Base-by-base conservation (phyloP, 2,888 invertebrate genomes). In the Plutella xylostella region DNA sequence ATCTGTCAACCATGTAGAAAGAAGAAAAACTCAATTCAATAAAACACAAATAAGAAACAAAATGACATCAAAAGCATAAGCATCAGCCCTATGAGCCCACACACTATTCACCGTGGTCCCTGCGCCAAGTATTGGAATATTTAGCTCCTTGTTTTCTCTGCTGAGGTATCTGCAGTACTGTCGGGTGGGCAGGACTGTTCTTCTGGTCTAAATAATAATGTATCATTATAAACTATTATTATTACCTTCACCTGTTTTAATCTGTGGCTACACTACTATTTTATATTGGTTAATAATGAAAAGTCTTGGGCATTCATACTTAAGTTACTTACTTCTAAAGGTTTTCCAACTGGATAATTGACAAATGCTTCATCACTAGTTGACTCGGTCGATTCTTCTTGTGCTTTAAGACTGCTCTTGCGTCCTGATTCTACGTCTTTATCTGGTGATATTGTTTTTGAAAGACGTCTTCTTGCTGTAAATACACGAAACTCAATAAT, bases 341-440 rank as follows among this genome's bases (percentile, higher is more conserved):
- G 93, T 72, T 92, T 93, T 35, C 92, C 93, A 33, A 92, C 87
- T 0, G 92, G 91, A 65, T 90, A 91, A 65, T 91, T 90, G 4
- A 87, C 75, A 0, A 61, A 55, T 1, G 53, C 50, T 7, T 58
- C 58, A 2, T 58, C 61, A 28, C 59, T 58, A 11, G 22, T 22
- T 9, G 39, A 22, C 25, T 25, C 39, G 11, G 14, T 39, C 17
- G 17, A 14, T 15, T 40, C 37, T 2, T 21, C 25, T 25, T 43
- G 20, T 6, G n/a, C 3, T 3, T 3, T 12, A n/a, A 28, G n/a
- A n/a, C n/a, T 28, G 0, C 60, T 57, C 14, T 53, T 57, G 0
- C 61, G 63, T 1, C 48, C 35, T 42, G 22, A 43, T 52, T 87
- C 87, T 11, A 89, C 88, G 63, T 92, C 92, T 65, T 89, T 89